These are phyloP conservation scores for Oplegnathus fasciatus DNA, from an alignment of 2,113 vertebrate genomes.

Conservation along the genomic window DNA sequence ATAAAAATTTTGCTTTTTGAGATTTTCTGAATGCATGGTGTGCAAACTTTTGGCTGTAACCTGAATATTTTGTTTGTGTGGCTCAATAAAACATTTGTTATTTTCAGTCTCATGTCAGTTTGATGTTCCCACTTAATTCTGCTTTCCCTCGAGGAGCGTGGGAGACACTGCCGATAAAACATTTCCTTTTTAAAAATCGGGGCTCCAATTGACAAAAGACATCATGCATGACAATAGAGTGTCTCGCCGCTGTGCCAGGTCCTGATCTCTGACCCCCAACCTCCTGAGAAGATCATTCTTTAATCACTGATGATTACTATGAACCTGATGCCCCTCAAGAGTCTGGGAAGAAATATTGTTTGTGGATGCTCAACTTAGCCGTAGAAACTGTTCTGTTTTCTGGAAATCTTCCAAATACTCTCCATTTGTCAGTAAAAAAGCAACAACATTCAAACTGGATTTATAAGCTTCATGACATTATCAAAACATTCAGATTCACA, in stretches of 20 bases:
- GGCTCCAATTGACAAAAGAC: conserved; percentile 52
- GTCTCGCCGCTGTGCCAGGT: conserved; percentile 53
- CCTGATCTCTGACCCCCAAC: conserved; percentile 67
- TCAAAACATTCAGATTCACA: conserved; percentile 6
- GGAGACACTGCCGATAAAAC: conserved; percentile 37
- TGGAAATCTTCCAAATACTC: not conserved
- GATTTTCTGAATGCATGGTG: conserved; percentile 73
- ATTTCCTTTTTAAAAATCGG: conserved; percentile 37
- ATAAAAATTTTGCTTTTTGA: conserved; percentile 28
- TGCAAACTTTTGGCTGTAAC: conserved; percentile 47
- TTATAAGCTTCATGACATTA: not conserved
- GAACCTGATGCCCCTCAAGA: conserved; percentile 49
- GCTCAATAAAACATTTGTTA: conserved; percentile 57
- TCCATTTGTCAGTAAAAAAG: not conserved
- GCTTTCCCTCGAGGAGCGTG: conserved; percentile 27
- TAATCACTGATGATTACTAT: conserved; percentile 67
- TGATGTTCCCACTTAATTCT: conserved; percentile 10
- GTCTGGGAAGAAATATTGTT: conserved; percentile 20
- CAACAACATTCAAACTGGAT: not conserved
- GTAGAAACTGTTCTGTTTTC: not conserved
- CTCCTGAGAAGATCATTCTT: conserved; percentile 62
- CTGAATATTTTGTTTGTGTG: conserved; percentile 41
- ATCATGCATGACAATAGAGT: conserved; percentile 67
- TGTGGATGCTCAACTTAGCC: not conserved
- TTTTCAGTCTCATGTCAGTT: conserved; percentile 23